Evolutionary conservation across 1,140 invertebrate species (phyloP).

Genomic region (Rhopalosiphum padi): DNA sequence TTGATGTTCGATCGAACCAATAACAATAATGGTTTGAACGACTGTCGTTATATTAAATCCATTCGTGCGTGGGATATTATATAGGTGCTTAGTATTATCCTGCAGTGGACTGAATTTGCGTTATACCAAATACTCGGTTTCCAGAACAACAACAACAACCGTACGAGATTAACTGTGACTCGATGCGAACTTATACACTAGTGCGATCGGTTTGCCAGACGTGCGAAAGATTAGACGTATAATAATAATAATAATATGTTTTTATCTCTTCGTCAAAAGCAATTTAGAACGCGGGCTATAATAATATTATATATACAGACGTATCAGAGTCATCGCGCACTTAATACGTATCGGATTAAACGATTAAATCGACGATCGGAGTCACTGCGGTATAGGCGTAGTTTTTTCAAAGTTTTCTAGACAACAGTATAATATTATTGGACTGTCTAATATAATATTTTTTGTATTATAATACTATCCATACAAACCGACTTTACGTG

Average conservation of each 20-base stretch:
- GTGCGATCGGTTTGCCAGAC: not conserved
- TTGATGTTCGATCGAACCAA: not conserved
- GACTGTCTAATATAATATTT: not conserved
- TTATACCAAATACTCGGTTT: not conserved
- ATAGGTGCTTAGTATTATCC: not conserved
- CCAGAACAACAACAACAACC: not conserved
- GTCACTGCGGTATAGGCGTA: not conserved
- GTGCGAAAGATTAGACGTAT: not conserved
- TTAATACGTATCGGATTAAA: not conserved
- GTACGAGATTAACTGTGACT: not conserved
- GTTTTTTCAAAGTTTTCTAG: no score
- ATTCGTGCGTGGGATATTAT: not conserved
- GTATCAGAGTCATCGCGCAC: not conserved
- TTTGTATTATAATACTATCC: not conserved
- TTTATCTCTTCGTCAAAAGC: not conserved
- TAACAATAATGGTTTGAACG: not conserved
- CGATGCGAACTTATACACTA: not conserved
- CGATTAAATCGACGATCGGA: not conserved
- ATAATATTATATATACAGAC: not conserved
- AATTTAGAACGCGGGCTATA: not conserved
- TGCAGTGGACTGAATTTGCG: not conserved
- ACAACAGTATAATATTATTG: not conserved
- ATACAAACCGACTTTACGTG: not conserved
- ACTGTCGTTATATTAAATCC: not conserved
- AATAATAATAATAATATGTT: not conserved